Base-by-base conservation (phyloP, 2,888 invertebrate species). In the Drosophila pegasa region DNA sequence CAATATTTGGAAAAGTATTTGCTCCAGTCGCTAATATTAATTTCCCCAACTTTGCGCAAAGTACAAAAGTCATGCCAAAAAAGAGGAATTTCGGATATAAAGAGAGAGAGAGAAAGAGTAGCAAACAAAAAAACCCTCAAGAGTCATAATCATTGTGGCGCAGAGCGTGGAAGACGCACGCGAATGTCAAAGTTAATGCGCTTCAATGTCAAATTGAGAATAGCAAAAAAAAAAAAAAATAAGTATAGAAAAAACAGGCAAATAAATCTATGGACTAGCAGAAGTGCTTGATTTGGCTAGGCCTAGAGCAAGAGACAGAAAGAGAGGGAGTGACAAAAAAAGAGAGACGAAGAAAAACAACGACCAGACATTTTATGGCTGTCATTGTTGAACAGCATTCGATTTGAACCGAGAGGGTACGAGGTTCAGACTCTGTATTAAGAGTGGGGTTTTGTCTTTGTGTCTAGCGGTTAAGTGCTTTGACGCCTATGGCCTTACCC, bases 381-480 rank as follows among this genome's bases (percentile, higher is more conserved):
- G 81, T 87, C 83, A 87, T 84, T 78, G 70, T 87, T 56, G 76
- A 43, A 50, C 50, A 60, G 54, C 50, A 60, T 76, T 57, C 52
- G 58, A 47, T 58, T 67, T 63, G 66, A 45, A 31, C 16, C 29
- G n/a, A 31, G 43, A 58, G 57, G 31, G 56, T 47, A 45, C 40
- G 60, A 16, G 43, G 57, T 59, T 55, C 51, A 50, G 22, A 38
- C 52, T 73, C 58, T 31, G 43, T 5, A 31, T 56, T 57, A 25
- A 22, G 45, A 16, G 52, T 37, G 50, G 27, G 63, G 43, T 51
- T 68, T 80, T 74, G 56, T 79, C 72, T 76, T 72, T 74, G 70
- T 76, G 58, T 68, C 76, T 76, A 59, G 71, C 78, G 78, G 82
- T 87, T 85, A 87, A 85, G 87, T 85, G 86, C 84, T 84, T 78